Evolutionary conservation across 2,888 invertebrate genomes (phyloP), one percentile per base, ranked within the genome.

Genomic region (Pandemis corylana): DNA sequence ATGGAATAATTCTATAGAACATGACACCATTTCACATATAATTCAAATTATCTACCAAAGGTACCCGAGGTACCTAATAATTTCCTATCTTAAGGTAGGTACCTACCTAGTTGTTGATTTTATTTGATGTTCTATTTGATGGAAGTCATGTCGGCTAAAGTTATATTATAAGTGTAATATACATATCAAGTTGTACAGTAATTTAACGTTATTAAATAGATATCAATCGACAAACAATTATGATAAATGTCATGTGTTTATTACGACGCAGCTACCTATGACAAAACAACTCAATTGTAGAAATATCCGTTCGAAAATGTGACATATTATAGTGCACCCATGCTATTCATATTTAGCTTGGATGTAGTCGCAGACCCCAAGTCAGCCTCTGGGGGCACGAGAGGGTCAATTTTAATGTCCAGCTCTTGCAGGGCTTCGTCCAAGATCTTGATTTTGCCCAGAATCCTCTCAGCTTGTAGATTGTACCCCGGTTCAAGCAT

Each of bases 401-500:
- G 80, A 0, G 93, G 92, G 5, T 93, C 93, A 46, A 94, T 92
- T 73, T 89, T 85, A 15, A 94, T 89, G 59, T 94, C 90, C 28
- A 94, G 83, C 65, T 90, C 88, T 79, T 88, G 82, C 15, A 94
- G 77, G 5, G 92, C 89, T 10, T 90, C 88, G 75, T 95, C 93
- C 12, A 95, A 84, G 68, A 92, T 87, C 80, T 94, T 93, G 13
- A 95, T 93, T 78, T 92, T 92, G 28, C 94, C 92, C 77, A 95
- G 78, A 12, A 95, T 77, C 70, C 85, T 88, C 78, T 95, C 95
- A 36, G 96, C 95, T 80, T 95, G 94, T 49, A 95, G 87, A 76
- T 95, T 96, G 83, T 95, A 96, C 51, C 96, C 95, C 0, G 96
- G 96, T 84, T 96, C 96, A 73, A 96, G 95, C 95, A 96, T 96